phyloP scores from a whole-genome alignment of 1,140 invertebrate genomes.

The Adoxophyes honmai region DNA sequence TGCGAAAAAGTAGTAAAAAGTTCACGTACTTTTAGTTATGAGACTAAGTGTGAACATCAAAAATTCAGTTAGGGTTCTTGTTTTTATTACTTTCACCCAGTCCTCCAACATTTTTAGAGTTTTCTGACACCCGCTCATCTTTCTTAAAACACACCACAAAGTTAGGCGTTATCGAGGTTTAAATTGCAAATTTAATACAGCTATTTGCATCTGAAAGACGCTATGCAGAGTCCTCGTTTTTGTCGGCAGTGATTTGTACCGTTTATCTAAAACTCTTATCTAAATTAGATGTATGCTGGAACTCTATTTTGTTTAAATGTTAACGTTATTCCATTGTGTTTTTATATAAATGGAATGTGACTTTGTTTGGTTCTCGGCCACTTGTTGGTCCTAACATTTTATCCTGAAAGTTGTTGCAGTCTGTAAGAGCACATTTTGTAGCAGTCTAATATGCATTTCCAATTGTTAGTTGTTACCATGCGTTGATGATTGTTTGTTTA shows the following conservation, averaged over 20 bases:
- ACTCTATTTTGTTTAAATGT: slow-evolving; percentile 22
- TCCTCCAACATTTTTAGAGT: too few species aligned
- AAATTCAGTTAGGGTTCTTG: too few species aligned
- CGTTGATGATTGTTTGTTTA: too few species aligned
- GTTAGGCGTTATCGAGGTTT: slow-evolving; percentile 50
- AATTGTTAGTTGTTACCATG: too few species aligned
- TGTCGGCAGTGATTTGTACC: slow-evolving; percentile 62
- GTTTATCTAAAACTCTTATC: slow-evolving; percentile 61
- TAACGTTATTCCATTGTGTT: slow-evolving; percentile 30
- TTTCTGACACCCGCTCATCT: slow-evolving; percentile 17
- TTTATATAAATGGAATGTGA: slow-evolving; percentile 11
- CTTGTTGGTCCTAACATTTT: neutral
- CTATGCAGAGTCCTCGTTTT: slow-evolving; percentile 54
- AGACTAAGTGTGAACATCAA: too few species aligned
- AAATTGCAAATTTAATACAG: slow-evolving; percentile 74
- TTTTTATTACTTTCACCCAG: too few species aligned
- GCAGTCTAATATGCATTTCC: too few species aligned
- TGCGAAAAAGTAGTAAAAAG: too few species aligned
- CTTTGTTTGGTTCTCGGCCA: neutral
- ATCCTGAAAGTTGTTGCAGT: too few species aligned
- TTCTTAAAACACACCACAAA: slow-evolving; percentile 19
- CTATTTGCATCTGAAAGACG: slow-evolving; percentile 69
- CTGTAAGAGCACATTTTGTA: too few species aligned
- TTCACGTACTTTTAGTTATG: too few species aligned
- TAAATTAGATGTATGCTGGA: slow-evolving; percentile 58